Evolutionary conservation across 2,113 vertebrate species (phyloP), one percentile per base, ranked within the genome.

Genomic region (Pandion haliaetus): DNA sequence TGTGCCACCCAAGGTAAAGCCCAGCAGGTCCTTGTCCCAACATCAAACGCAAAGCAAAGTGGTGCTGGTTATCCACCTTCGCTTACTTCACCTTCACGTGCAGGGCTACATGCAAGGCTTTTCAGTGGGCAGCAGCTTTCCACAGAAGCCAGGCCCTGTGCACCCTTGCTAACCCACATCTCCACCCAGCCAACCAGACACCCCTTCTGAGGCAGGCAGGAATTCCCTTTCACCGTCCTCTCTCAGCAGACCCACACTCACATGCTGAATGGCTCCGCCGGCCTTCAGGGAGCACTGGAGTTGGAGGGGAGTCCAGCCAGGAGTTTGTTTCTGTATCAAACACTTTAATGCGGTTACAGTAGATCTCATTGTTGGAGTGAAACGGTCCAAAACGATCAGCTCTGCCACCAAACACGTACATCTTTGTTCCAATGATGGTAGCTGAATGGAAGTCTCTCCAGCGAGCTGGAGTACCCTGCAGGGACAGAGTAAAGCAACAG

Each of bases 401-500:
- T 44, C 99, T 98, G 44, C 99, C 99, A 32, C 99, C 99, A 83
- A 99, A 99, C 38, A 99, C 99, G 14, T 99, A 99, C 99, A 99
- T 99, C 96, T 99, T 99, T 63, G 95, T 99, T 69, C 99, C 99
- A 70, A 99, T 99, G 94, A 99, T 99, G 32, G 99, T 99, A 73
- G 99, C 99, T 1, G 99, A 99, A 95, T 99, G 99, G 86, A 99
- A 99, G 96, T 99, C 99, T 94, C 99, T 99, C 99, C 99, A 99
- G 26, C 99, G 98, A 28, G 99, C 99, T 26, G 99, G 99, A 2
- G 98, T 98, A 24, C 99, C 99, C 99, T 99, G 95, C 45, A 71
- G 86, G 31, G 70, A 77, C 40, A 63, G 42, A 45, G 34, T 25
- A 4, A 58, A 89, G 79, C 38, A 76, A 81, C n/a, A 76, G 61